Evolutionary conservation across 2,888 invertebrate genomes (phyloP).

Genomic region (Aspidapion aeneum): DNA sequence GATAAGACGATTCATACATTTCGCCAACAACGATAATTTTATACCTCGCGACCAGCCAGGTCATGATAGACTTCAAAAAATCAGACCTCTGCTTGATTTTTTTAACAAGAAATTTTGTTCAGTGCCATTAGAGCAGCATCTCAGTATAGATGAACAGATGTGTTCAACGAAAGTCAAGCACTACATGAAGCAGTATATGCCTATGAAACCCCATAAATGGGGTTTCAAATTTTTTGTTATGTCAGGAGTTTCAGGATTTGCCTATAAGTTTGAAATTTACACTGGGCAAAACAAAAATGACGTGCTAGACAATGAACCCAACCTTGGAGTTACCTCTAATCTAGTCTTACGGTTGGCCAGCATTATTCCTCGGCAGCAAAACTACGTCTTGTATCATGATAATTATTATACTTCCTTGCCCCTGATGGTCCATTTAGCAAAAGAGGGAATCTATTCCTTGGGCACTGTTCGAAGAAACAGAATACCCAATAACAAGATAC

Average conservation of each 20-base stretch:
- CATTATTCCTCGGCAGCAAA: slow-evolving; percentile 10
- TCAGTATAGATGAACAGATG: too few relatives aligned
- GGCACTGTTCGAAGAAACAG: background rate
- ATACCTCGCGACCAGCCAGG: too few relatives aligned
- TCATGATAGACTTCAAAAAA: too few relatives aligned
- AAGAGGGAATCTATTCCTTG: background rate
- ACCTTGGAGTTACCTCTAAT: background rate
- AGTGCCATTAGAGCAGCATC: too few relatives aligned
- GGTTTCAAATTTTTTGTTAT: background rate
- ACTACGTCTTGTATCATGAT: slow-evolving; percentile 34
- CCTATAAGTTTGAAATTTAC: background rate
- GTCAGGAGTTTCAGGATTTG: background rate
- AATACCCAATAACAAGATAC: slow-evolving; percentile 13
- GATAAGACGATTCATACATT: too few relatives aligned
- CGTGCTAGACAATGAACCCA: background rate
- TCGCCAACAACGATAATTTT: too few relatives aligned
- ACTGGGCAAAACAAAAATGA: background rate
- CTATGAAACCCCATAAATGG: background rate
- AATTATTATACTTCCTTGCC: slow-evolving; percentile 33
- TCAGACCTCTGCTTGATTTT: too few relatives aligned
- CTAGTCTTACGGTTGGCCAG: slow-evolving; percentile 9
- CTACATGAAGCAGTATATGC: too few relatives aligned
- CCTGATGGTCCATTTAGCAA: background rate
- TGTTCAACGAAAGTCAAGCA: too few relatives aligned
- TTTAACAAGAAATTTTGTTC: too few relatives aligned